Conservation (phyloP, 1,140 invertebrate species). For the Bombus superbus region DNA sequence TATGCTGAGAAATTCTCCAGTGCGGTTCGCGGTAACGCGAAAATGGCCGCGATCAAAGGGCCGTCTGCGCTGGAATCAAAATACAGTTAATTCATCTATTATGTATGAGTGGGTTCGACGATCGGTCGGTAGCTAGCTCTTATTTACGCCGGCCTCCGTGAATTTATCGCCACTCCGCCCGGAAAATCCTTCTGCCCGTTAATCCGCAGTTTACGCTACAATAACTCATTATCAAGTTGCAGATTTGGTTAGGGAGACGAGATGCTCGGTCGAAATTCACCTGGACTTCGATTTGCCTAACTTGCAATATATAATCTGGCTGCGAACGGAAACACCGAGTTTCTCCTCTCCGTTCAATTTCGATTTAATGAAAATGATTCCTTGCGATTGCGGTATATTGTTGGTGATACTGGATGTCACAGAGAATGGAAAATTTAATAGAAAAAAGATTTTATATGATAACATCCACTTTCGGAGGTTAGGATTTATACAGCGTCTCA, state of each 20-base stretch:
- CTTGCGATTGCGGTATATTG: not conserved
- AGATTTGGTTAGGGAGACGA: slow-evolving; percentile 58
- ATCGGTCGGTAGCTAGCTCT: slow-evolving; percentile 23
- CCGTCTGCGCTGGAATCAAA: slow-evolving; percentile 11
- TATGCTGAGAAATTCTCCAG: not conserved
- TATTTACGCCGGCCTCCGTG: slow-evolving; percentile 23
- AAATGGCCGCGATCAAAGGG: slow-evolving; percentile 16
- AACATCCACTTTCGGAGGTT: too few relatives aligned
- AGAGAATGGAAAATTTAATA: not conserved
- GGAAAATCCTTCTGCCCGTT: slow-evolving; percentile 61
- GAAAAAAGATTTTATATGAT: not conserved
- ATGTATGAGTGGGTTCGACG: slow-evolving; percentile 41
- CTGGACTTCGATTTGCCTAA: slow-evolving; percentile 54
- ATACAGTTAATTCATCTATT: slow-evolving; percentile 42
- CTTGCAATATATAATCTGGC: slow-evolving; percentile 19
- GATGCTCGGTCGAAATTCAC: slow-evolving; percentile 54
- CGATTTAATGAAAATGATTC: slow-evolving; percentile 10
- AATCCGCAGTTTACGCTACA: slow-evolving; percentile 65
- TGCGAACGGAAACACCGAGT: not conserved
- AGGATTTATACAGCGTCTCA: not conserved
- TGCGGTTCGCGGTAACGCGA: slow-evolving; percentile 23
- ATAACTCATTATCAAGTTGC: slow-evolving; percentile 68
- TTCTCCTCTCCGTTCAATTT: not conserved
- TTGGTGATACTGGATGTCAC: too few relatives aligned
- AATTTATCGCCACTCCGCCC: slow-evolving; percentile 22